A percentile compares a stretch with the other conserved stretches of the same genome.
These are phyloP conservation scores for Trachelus stipa DNA, from an alignment of 2,888 invertebrate species.

Conservation along the genomic window DNA sequence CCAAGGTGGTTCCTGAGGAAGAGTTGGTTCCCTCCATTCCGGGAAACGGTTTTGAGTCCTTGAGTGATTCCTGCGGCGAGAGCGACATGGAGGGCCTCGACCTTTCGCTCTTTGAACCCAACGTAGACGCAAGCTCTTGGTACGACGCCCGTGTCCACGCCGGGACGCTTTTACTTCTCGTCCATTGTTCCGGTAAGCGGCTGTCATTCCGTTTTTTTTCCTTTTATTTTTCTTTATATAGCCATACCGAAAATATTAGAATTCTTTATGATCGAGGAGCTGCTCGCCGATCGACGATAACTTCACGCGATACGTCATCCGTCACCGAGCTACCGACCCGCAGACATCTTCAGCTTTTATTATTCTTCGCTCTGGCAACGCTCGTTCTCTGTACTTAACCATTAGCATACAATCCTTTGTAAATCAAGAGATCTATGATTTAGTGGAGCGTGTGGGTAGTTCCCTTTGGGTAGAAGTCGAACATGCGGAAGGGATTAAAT, in stretches of 20 bases:
- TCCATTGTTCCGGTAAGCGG: slow-evolving; percentile 61
- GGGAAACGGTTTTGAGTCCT: slow-evolving; percentile 70
- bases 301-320: neutral
- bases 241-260: neutral
- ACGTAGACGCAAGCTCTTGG: slow-evolving; percentile 62
- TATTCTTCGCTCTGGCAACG: neutral
- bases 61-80: slow-evolving; percentile 73
- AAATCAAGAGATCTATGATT: neutral
- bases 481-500: neutral
- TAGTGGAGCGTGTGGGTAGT: neutral
- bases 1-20: slow-evolving; percentile 31
- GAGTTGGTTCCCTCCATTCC: slow-evolving; percentile 32
- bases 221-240: neutral
- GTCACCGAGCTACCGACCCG: neutral
- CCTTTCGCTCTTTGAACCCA: slow-evolving; percentile 76
- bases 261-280: neutral
- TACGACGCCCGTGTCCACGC: slow-evolving; percentile 61
- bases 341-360: neutral
- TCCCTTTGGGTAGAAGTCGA: neutral
- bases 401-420: neutral
- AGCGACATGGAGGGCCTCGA: slow-evolving; percentile 77
- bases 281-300: neutral
- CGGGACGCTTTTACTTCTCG: slow-evolving; percentile 60
- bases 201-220: neutral
- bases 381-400: neutral